Evolutionary conservation across 2,113 vertebrate genomes (phyloP).

Genomic region (Gymnarchus niloticus): DNA sequence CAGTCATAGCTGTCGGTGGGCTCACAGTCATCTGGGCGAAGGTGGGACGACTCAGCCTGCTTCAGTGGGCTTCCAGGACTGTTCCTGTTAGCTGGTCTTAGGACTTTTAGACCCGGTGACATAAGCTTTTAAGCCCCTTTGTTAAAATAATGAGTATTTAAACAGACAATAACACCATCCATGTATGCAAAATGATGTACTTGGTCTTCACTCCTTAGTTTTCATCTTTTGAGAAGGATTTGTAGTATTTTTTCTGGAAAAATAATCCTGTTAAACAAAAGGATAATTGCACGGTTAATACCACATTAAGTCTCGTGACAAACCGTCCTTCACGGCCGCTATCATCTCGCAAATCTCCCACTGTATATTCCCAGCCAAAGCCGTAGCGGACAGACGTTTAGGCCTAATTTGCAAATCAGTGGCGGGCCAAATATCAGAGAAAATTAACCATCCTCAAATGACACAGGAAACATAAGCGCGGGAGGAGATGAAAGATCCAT

Average conservation of each 20-base stretch:
- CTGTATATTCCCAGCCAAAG: neutral
- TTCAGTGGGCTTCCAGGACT: neutral
- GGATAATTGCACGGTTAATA: neutral
- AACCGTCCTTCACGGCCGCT: neutral
- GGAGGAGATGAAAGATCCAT: neutral
- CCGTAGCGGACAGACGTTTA: neutral
- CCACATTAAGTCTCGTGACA: neutral
- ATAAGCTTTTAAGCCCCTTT: neutral
- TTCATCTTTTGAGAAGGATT: neutral
- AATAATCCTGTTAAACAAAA: neutral
- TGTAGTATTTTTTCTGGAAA: neutral
- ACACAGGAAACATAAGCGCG: neutral
- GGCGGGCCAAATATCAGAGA: neutral
- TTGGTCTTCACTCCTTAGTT: neutral
- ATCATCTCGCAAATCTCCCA: neutral
- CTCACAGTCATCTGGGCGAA: neutral
- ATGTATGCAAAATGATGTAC: neutral
- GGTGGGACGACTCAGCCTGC: neutral
- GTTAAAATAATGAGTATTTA: neutral
- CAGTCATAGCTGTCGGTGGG: neutral
- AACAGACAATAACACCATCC: neutral
- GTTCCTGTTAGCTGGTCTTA: conserved; percentile 6
- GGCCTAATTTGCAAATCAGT: neutral
- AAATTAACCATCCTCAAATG: neutral
- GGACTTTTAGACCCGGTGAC: neutral